phyloP scores from a whole-genome alignment of 2,797 vertebrate species.

The Thunnus albacares region DNA sequence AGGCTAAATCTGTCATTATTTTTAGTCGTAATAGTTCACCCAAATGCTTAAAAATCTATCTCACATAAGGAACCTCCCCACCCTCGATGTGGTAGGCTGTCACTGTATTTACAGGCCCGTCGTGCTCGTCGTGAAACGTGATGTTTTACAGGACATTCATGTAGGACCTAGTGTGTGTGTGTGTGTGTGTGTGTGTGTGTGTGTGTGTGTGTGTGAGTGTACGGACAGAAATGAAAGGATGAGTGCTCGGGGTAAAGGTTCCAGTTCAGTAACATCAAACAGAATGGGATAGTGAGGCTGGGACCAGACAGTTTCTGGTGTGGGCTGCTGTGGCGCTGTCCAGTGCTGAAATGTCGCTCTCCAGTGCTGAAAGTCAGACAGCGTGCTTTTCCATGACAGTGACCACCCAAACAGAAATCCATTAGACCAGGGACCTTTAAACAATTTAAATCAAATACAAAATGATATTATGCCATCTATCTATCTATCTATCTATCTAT shows the following conservation, averaged over 20 bases:
- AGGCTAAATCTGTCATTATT: not conserved
- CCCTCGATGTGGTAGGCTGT: constrained; percentile 49
- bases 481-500: constrained; percentile 4
- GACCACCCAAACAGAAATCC: constrained; percentile 9
- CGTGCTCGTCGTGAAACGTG: constrained; percentile 40
- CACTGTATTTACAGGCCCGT: constrained; percentile 57
- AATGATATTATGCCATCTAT: not conserved
- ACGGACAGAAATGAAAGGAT: not conserved
- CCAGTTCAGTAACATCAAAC: constrained; percentile 32
- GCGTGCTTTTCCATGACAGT: constrained; percentile 22
- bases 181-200: not conserved
- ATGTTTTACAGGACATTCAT: constrained; percentile 23
- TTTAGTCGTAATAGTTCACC: not conserved
- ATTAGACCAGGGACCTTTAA: not conserved
- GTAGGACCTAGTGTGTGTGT: constrained; percentile 4
- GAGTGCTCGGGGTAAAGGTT: constrained; percentile 1
- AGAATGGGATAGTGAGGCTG: constrained; percentile 17
- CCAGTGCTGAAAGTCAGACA: constrained; percentile 68
- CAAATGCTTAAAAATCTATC: constrained; percentile 16
- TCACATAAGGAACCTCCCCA: constrained; percentile 44
- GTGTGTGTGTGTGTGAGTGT: not conserved
- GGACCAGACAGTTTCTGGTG: constrained; percentile 16
- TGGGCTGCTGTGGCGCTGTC: constrained; percentile 72
- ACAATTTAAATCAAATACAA: not conserved
- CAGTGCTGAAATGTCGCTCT: constrained; percentile 81